Evolutionary conservation across 2,113 vertebrate species (phyloP).

Genomic region (Peromyscus maniculatus): DNA sequence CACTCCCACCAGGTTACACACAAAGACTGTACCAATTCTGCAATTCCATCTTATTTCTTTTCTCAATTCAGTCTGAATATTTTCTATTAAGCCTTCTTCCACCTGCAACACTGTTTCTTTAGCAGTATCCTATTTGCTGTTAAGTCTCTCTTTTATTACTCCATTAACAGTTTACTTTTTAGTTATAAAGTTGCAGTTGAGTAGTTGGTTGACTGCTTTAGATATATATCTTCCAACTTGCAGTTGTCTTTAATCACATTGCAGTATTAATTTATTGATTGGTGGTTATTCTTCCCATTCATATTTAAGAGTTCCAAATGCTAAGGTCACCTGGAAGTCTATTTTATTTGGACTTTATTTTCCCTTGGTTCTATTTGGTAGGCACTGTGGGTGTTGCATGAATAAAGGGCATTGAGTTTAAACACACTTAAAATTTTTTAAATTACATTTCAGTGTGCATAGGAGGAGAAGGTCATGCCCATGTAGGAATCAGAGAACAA

Average conservation of each 20-base stretch:
- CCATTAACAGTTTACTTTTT: background rate
- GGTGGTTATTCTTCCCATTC: background rate
- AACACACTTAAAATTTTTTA: background rate
- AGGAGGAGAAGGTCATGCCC: background rate
- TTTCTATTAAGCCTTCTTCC: background rate
- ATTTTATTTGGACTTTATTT: constrained; percentile 42
- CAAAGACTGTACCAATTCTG: background rate
- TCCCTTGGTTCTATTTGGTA: background rate
- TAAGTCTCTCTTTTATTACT: background rate
- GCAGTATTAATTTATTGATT: background rate
- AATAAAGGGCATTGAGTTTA: background rate
- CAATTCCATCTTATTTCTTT: background rate
- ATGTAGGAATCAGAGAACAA: background rate
- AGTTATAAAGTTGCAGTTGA: constrained; percentile 4
- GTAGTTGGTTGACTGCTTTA: background rate
- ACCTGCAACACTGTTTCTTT: background rate
- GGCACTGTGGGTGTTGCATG: background rate
- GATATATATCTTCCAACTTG: background rate
- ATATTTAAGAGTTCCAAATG: background rate
- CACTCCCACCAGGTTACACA: background rate
- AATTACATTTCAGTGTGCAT: background rate
- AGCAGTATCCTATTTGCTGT: background rate
- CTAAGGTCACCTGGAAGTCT: background rate
- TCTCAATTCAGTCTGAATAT: background rate
- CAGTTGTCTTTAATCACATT: background rate